Evolutionary conservation across 1,140 invertebrate genomes (phyloP), one percentile per base, ranked within the genome.

Genomic region (Temnothorax nylanderi): DNA sequence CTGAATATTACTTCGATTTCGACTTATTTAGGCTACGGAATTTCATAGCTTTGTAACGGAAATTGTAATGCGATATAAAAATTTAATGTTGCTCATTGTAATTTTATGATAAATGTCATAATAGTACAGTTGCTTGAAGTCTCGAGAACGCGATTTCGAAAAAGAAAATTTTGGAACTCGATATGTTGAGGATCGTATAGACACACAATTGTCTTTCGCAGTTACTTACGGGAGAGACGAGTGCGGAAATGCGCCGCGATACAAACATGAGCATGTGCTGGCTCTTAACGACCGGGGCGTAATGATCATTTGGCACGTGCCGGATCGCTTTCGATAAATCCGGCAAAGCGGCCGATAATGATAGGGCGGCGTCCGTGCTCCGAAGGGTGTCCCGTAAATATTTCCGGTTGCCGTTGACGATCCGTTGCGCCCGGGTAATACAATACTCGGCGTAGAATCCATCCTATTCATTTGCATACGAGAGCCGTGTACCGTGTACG

Each of bases 301-400:
- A 89, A 89, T 77, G 75, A 86, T 71, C 34, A 18, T 3, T 26
- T 72, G 75, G 32, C 89, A 90, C 86, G 89, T 90, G 89, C 75
- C 81, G 51, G 32, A 62, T 74, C 80, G 37, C 71, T 72, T 60
- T 88, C 80, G 49, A 86, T 51, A 77, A 88, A 74, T 77, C 78
- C 26, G 80, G 67, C 86, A 81, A 80, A 86, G 75, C 80, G 21
- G 37, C n/a, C 44, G 81, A 76, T 74, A 90, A 80, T 81, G 86
- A 74, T 69, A 62, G 78, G 67, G 89, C 80, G 54, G 51, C 56
- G 44, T 49, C 21, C 60, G 54, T 62, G 18, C 71, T 67, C 71
- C 32, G 21, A 26, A 54, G 86, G 69, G 75, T 32, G 54, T 87
- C 69, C 60, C 58, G 75, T 54, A 81, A 80, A 81, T 82, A 85